Percentiles rank a stretch among this genome's conserved stretches.
Evolutionary conservation across 2,888 invertebrate genomes (phyloP).

Genomic region (Argyresthia goedartella): DNA sequence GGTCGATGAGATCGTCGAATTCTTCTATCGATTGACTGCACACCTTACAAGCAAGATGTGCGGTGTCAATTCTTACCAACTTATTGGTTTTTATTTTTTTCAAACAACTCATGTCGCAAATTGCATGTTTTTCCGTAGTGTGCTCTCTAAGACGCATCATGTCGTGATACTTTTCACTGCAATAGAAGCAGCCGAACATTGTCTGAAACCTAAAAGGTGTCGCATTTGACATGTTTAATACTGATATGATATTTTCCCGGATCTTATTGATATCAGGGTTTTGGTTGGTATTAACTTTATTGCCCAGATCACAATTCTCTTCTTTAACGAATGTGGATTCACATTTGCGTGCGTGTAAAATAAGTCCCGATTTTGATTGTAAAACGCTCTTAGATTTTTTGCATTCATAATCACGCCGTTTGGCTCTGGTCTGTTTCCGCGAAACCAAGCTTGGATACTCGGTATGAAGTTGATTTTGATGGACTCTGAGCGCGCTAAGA

Average conservation of each 20-base stretch:
- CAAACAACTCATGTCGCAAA: constrained; percentile 45
- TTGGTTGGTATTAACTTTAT: constrained; percentile 13
- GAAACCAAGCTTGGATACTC: constrained; percentile 40
- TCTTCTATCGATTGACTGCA: constrained; percentile 29
- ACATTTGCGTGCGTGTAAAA: constrained; percentile 40
- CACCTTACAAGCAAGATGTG: constrained; percentile 38
- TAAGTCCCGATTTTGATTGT: constrained; percentile 36
- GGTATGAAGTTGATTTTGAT: constrained; percentile 36
- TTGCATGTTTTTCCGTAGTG: constrained; percentile 37
- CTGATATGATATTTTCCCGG: constrained; percentile 45
- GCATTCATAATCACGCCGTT: constrained; percentile 33
- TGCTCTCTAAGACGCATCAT: constrained; percentile 47
- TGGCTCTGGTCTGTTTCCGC: constrained; percentile 33
- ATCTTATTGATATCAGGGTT: constrained; percentile 32
- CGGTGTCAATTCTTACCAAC: constrained; percentile 47
- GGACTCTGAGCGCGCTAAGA: constrained; percentile 22
- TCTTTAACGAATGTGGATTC: constrained; percentile 26
- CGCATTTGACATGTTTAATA: constrained; percentile 55
- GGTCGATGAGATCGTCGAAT: constrained; percentile 41
- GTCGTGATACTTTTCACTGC: constrained; percentile 42
- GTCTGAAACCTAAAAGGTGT: constrained; percentile 53
- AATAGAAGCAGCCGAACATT: constrained; percentile 52
- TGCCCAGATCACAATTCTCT: constrained; percentile 6
- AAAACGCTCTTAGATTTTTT: constrained; percentile 40
- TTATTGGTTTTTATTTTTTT: constrained; percentile 49